phyloP scores from a whole-genome alignment of 1,140 invertebrate species.

The Temnothorax nylanderi region DNA sequence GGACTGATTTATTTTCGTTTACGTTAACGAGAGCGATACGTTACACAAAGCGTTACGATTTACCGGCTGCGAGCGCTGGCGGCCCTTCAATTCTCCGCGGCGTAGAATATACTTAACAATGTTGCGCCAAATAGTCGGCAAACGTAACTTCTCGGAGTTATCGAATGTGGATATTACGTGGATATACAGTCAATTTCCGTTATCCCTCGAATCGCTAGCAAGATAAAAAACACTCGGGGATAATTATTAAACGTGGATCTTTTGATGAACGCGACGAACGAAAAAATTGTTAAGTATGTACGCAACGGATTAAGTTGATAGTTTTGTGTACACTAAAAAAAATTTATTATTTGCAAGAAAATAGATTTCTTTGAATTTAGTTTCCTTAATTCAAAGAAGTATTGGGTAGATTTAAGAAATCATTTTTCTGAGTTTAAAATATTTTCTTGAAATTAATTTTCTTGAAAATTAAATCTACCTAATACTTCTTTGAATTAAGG shows the following conservation, averaged over 20 bases:
- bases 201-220: background rate
- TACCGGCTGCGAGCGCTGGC: conserved; percentile 32
- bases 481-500: too few relatives aligned
- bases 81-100: background rate
- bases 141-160: background rate
- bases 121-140: background rate
- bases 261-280: background rate
- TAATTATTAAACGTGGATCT: background rate
- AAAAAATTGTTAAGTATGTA: background rate
- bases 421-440: too few relatives aligned
- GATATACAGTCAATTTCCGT: background rate
- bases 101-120: background rate
- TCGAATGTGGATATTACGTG: conserved; percentile 31
- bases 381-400: too few relatives aligned
- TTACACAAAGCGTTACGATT: conserved; percentile 42
- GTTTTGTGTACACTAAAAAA: background rate
- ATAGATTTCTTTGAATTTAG: too few relatives aligned
- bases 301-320: background rate
- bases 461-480: too few relatives aligned
- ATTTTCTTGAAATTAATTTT: too few relatives aligned
- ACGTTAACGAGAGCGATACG: background rate
- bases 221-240: background rate
- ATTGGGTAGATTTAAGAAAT: too few relatives aligned
- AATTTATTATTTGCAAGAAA: too few relatives aligned
- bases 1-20: conserved; percentile 50